Base-by-base conservation (phyloP, 2,888 invertebrate genomes). In the Arctia plantaginis region DNA sequence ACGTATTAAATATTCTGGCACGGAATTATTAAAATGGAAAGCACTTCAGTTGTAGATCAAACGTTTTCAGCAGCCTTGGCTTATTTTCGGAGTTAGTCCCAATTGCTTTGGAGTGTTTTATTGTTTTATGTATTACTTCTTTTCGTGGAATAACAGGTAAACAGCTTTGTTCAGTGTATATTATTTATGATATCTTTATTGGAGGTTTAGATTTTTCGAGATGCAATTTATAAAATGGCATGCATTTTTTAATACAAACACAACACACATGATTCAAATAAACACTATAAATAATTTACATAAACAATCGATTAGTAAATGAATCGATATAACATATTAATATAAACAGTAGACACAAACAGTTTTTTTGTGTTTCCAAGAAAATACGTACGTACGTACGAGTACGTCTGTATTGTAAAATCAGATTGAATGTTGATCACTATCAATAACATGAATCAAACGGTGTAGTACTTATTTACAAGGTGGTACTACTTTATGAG, bases 11-110 rank as follows among this genome's bases (percentile, higher is more conserved):
- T 66, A 71, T 71, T 76, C 66, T 47, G 69, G 69, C 59, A 73
- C 41, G 65, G 66, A 55, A 73, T 76, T 73, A 67, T 69, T 69
- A 47, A 69, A 47, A 41, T n/a, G 47, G 20, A 71, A 76, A 76
- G 39, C 23, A 55, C 27, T 69, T 69, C 62, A 74, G 66, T 67
- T 65, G 44, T 69, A 77, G 47, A 64, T 69, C 66, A 74, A 74
- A 74, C 66, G 66, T 55, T 47, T 72, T 3, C 27, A 62, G 6
- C 70, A 62, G 55, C 69, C 69, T 73, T 69, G 69, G 65, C 59
- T 55, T 71, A 66, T 69, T 66, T 76, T 39, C 10, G 59, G 55
- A 69, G 39, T 73, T 30, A 30, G 6, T 15, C 18, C 30, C 62
- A 62, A 62, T 30, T 62, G 62, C 30, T 62, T 62, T 62, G 62